Evolutionary conservation across 2,113 vertebrate genomes (phyloP).

Genomic region (Corapipo altera): DNA sequence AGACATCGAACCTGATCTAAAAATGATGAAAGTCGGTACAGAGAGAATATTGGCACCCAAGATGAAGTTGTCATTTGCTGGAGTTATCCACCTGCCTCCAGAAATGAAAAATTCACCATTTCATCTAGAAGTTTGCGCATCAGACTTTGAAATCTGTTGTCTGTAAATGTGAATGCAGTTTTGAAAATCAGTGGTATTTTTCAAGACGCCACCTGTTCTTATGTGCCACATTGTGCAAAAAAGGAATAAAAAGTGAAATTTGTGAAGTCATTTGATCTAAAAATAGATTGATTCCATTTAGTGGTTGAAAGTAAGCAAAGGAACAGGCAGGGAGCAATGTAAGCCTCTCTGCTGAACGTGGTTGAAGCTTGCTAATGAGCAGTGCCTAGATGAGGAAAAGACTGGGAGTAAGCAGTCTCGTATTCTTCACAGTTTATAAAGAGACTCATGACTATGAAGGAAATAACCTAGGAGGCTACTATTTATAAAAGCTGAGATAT

Average conservation of each 20-base stretch:
- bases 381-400: not conserved
- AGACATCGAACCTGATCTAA: conserved; percentile 56
- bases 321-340: not conserved
- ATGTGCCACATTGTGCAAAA: not conserved
- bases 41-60: conserved; percentile 52
- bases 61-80: conserved; percentile 58
- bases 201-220: not conserved
- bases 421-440: not conserved
- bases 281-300: not conserved
- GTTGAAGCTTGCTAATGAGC: not conserved
- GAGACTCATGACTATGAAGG: not conserved
- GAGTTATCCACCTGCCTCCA: conserved; percentile 41
- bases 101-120: conserved; percentile 4
- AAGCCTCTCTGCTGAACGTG: not conserved
- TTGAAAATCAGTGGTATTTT: not conserved
- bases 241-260: not conserved
- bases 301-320: not conserved
- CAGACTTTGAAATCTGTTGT: not conserved
- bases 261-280: not conserved
- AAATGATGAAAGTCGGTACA: conserved; percentile 42
- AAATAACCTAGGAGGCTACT: not conserved
- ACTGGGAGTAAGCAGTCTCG: not conserved
- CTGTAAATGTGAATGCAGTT: not conserved
- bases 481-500: not conserved
- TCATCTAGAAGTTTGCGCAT: not conserved